Base-by-base conservation (phyloP, 2,797 vertebrate species). In the Limnodromus scolopaceus region DNA sequence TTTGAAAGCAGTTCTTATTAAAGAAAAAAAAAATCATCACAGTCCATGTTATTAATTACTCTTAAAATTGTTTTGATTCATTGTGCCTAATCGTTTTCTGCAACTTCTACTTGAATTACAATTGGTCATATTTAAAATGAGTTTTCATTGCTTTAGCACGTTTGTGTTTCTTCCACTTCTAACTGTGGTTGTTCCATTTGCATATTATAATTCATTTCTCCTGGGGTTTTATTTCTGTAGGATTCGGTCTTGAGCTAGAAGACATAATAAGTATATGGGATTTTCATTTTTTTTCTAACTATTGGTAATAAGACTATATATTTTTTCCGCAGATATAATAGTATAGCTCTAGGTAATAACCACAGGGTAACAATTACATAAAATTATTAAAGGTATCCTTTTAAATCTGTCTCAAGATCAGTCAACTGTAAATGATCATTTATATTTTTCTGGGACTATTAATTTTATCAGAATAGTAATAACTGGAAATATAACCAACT, bases 371-470 rank as follows among this genome's bases (percentile, higher is more conserved):
- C 55, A 84, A 77, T 84, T 82, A 74, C 9, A 46, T 9, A 6
- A 82, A 43, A 91, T 92, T 78, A 79, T 91, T 91, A 70, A 45
- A 94, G 76, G 9, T n/a, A 92, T 63, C n/a, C 28, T 64, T 95
- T 91, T 57, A 94, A 89, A 85, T 79, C 39, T 87, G 54, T 34
- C 68, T 93, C 0, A 0, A 85, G 66, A 89, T 91, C 71, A 89
- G 64, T 76, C 60, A 94, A 65, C 41, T 32, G 23, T 36, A 91
- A 88, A 81, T 28, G 3, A 70, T 11, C 20, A n/a, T 22, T 20
- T 63, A 17, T 63, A 22, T 38, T 41, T 41, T 53, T 82, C 36
- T 34, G 54, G 3, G 2, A 30, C 54, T 79, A 79, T 80, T 94
- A 82, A 77, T 39, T 92, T 91, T 61, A 86, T 71, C 76, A 84